phyloP scores from a whole-genome alignment of 2,113 vertebrate genomes.

The Myodes glareolus region DNA sequence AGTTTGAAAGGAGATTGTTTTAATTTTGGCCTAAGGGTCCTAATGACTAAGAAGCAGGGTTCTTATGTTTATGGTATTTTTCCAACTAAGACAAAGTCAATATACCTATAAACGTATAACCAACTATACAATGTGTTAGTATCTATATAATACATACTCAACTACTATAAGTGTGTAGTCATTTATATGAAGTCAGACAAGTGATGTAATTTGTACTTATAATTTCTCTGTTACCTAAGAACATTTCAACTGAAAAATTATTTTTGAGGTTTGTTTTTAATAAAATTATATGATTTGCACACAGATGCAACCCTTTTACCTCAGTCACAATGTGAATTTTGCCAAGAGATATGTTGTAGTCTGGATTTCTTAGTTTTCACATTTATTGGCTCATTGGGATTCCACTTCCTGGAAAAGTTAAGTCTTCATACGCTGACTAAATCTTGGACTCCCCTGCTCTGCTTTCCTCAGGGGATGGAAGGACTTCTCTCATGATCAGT shows the following conservation, averaged over 20 bases:
- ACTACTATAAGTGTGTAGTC: neutral
- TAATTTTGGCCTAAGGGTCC: neutral
- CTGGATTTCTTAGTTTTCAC: slow-evolving; percentile 43
- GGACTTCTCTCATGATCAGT: no score
- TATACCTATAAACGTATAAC: neutral
- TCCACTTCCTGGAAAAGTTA: slow-evolving; percentile 62
- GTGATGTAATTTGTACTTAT: neutral
- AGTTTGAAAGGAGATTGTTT: neutral
- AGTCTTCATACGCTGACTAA: slow-evolving; percentile 64
- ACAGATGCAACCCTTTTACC: neutral
- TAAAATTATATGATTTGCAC: neutral
- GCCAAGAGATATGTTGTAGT: slow-evolving; percentile 17
- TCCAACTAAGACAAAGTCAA: neutral
- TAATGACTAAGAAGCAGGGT: neutral
- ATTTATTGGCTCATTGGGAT: neutral
- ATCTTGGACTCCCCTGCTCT: slow-evolving; percentile 46
- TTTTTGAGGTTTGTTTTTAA: neutral
- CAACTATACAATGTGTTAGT: neutral
- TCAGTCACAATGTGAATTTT: slow-evolving; percentile 35
- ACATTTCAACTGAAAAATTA: neutral
- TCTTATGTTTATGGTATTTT: neutral
- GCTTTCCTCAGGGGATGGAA: slow-evolving; percentile 50
- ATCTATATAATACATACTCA: neutral
- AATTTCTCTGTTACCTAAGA: neutral
- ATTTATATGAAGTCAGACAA: slow-evolving; percentile 1